phyloP scores from a whole-genome alignment of 2,888 invertebrate genomes.

The Mechanitis messenoides region DNA sequence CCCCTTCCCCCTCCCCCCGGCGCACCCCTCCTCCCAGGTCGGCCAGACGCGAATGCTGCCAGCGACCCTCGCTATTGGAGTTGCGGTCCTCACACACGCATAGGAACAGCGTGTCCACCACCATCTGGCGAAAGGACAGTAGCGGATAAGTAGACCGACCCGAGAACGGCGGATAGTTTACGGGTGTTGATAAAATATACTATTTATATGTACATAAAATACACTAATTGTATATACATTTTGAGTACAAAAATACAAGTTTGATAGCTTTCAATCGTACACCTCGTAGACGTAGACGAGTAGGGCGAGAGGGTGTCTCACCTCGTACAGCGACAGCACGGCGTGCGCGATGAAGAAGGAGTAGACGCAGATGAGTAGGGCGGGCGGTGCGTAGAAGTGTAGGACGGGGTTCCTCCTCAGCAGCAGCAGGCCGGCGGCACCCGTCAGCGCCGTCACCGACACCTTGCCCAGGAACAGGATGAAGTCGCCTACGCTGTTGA shows the following conservation, averaged over 20 bases:
- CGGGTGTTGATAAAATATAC: too few relatives aligned
- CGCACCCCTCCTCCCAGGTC: slow-evolving; percentile 60
- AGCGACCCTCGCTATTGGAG: slow-evolving; percentile 84
- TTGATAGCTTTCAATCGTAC: too few relatives aligned
- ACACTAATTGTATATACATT: too few relatives aligned
- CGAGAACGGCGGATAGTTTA: too few relatives aligned
- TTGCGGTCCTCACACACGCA: slow-evolving; percentile 96
- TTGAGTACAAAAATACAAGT: too few relatives aligned
- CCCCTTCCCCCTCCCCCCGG: slow-evolving; percentile 51
- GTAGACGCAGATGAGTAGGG: slow-evolving; percentile 88
- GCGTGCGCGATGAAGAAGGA: slow-evolving; percentile 96
- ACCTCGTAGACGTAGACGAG: too few relatives aligned
- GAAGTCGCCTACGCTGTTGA: slow-evolving; percentile 95
- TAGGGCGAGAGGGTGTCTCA: slow-evolving; percentile 50
- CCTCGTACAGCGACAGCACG: slow-evolving; percentile 95
- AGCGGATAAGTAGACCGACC: too few relatives aligned
- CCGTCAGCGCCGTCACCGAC: slow-evolving; percentile 78
- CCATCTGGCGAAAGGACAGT: slow-evolving; percentile 80
- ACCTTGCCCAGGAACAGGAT: slow-evolving; percentile 91
- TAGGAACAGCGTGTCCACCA: slow-evolving; percentile 93
- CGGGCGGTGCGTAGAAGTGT: slow-evolving; percentile 90
- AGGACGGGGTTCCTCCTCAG: slow-evolving; percentile 84
- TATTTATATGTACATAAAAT: too few relatives aligned
- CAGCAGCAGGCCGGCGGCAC: slow-evolving; percentile 86
- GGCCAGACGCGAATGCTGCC: slow-evolving; percentile 77